Evolutionary conservation across 1,140 invertebrate species (phyloP).

Genomic region (Cyclina sinensis): DNA sequence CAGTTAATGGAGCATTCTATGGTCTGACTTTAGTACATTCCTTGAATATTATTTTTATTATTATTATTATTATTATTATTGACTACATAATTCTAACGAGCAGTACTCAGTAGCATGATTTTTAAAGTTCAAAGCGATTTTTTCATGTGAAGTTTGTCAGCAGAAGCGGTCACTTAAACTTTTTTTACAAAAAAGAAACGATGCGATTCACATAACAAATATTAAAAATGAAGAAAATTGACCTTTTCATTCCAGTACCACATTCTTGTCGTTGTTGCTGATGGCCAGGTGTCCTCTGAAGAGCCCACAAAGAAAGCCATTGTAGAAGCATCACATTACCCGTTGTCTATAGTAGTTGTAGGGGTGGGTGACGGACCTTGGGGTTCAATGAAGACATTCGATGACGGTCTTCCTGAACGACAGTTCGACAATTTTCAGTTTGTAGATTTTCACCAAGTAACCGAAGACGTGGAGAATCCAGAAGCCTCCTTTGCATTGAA

Average conservation of each 20-base stretch:
- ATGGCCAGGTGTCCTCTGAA: slow-evolving; percentile 87
- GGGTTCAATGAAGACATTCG: slow-evolving; percentile 87
- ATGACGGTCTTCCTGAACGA: slow-evolving; percentile 86
- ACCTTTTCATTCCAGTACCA: slow-evolving; percentile 50
- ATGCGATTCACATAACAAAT: too few relatives aligned
- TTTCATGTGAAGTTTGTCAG: too few relatives aligned
- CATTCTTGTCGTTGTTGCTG: slow-evolving; percentile 86
- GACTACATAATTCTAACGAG: too few relatives aligned
- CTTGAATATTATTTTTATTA: too few relatives aligned
- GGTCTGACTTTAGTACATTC: too few relatives aligned
- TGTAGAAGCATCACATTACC: slow-evolving; percentile 86
- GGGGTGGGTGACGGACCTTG: slow-evolving; percentile 88
- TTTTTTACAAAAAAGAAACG: too few relatives aligned
- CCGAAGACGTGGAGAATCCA: slow-evolving; percentile 80
- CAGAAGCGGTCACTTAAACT: too few relatives aligned
- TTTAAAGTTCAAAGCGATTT: too few relatives aligned
- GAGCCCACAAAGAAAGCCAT: slow-evolving; percentile 85
- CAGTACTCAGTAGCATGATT: too few relatives aligned
- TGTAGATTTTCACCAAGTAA: slow-evolving; percentile 86
- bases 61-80: too few relatives aligned
- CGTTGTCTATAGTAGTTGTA: slow-evolving; percentile 88
- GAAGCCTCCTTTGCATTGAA: slow-evolving; percentile 86
- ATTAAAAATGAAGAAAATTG: too few relatives aligned
- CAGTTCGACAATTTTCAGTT: slow-evolving; percentile 87
- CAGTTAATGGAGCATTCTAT: too few relatives aligned